Conservation (phyloP, 1,140 invertebrate species). For the Aethina tumida region DNA sequence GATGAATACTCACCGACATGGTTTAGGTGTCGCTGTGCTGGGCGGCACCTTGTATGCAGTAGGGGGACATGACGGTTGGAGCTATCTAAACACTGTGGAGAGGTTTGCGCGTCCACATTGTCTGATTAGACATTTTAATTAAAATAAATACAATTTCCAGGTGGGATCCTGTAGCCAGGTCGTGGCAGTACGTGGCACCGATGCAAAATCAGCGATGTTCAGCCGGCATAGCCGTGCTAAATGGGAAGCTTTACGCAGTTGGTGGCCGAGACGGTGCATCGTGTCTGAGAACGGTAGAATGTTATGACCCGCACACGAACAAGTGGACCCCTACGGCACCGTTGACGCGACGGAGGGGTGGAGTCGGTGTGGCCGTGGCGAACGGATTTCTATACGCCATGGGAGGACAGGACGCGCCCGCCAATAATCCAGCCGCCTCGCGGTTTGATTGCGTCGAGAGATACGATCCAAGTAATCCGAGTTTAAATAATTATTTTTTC, state of each 20-base stretch:
- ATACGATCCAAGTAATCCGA: constrained; percentile 51
- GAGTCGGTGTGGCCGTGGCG: constrained; percentile 76
- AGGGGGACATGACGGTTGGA: constrained; percentile 93
- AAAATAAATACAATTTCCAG: constrained; percentile 30
- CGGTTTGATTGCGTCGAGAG: constrained; percentile 88
- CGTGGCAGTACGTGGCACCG: constrained; percentile 80
- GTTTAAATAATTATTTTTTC: constrained; percentile 9
- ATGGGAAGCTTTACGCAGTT: constrained; percentile 80
- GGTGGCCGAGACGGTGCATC: constrained; percentile 87
- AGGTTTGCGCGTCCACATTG: constrained; percentile 36
- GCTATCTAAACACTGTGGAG: constrained; percentile 87
- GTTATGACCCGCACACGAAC: constrained; percentile 85
- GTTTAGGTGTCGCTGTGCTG: constrained; percentile 79
- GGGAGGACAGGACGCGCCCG: constrained; percentile 83
- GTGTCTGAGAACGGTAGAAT: constrained; percentile 85
- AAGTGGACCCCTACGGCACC: constrained; percentile 81
- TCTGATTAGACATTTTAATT: neutral
- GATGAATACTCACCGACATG: constrained; percentile 88
- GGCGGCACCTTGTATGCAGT: constrained; percentile 86
- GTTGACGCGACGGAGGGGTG: constrained; percentile 80
- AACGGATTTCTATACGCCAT: constrained; percentile 76
- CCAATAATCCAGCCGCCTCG: constrained; percentile 70
- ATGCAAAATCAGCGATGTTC: constrained; percentile 82
- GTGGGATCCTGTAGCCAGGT: constrained; percentile 76
- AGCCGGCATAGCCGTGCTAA: constrained; percentile 80